These are phyloP conservation scores for Anguilla megastoma DNA, from an alignment of 2,797 vertebrate genomes.

Conservation along the genomic window DNA sequence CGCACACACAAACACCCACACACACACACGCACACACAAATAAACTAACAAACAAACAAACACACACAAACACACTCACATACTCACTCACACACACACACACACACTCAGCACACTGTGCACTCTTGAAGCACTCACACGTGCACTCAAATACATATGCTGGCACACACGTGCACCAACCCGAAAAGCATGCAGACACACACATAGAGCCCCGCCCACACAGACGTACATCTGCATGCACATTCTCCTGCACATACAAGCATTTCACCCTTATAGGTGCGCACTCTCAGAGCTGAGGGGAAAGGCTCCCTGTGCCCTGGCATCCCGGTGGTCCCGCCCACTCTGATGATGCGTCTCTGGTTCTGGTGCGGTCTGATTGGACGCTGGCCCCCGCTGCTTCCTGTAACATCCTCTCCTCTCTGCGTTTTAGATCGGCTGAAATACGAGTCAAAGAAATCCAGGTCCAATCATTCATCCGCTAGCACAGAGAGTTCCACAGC, in stretches of 20 bases:
- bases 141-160: too few species aligned
- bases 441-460: slow-evolving; percentile 95
- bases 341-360: too few species aligned
- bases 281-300: too few species aligned
- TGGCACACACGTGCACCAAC: background rate
- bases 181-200: background rate
- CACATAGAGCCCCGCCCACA: background rate
- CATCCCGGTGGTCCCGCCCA: too few species aligned
- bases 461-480: slow-evolving; percentile 74
- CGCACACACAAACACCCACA: background rate
- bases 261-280: too few species aligned
- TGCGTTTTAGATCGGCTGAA: slow-evolving; percentile 94
- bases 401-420: slow-evolving; percentile 58
- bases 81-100: too few species aligned
- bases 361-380: background rate
- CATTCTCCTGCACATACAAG: background rate
- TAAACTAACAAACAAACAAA: slow-evolving; percentile 45
- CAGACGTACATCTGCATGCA: background rate
- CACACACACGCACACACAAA: too few species aligned
- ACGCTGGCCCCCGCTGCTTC: slow-evolving; percentile 19
- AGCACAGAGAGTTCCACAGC: slow-evolving; percentile 67
- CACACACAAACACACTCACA: background rate
- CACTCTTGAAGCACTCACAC: too few species aligned
- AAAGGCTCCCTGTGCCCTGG: too few species aligned
- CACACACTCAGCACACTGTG: too few species aligned